A percentile compares a stretch with the other conserved stretches of the same genome.
Conservation (phyloP, 92 coral and sea anemone genomes). For the Muricea muricata region DNA sequence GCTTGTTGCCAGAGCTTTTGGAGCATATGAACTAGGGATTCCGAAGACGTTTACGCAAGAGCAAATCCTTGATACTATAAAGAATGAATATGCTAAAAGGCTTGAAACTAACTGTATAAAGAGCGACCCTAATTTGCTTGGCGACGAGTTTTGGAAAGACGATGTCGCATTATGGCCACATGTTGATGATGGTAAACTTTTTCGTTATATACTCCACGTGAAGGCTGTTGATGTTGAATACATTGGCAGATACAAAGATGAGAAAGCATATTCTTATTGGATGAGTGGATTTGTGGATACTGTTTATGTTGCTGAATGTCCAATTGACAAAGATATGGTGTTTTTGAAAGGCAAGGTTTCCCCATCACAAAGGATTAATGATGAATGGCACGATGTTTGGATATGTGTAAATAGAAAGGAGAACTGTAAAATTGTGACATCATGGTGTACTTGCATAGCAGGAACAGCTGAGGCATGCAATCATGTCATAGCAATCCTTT, state of each 20-base stretch:
- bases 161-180: slow-evolving; percentile 13
- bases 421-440: slow-evolving; percentile 62
- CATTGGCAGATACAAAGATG: too few relatives aligned
- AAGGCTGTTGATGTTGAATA: too few relatives aligned
- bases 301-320: slow-evolving; percentile 30
- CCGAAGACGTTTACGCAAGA: too few relatives aligned
- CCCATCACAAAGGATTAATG: slow-evolving; percentile 35
- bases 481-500: too few relatives aligned
- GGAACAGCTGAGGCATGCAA: too few relatives aligned
- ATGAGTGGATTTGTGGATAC: slow-evolving; percentile 61
- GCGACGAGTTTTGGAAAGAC: background rate
- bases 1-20: too few relatives aligned
- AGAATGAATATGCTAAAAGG: too few relatives aligned
- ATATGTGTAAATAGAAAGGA: slow-evolving; percentile 26
- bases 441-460: too few relatives aligned
- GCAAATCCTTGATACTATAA: too few relatives aligned
- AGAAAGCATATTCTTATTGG: too few relatives aligned
- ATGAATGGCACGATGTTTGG: slow-evolving; percentile 44
- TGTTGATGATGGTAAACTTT: too few relatives aligned
- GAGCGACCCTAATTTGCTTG: background rate
- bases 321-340: background rate
- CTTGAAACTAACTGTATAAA: background rate
- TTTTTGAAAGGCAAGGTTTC: slow-evolving; percentile 46
- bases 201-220: too few relatives aligned
- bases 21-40: slow-evolving; percentile 7